phyloP scores from a whole-genome alignment of 2,797 vertebrate species.

The Emydoidea blandingii region DNA sequence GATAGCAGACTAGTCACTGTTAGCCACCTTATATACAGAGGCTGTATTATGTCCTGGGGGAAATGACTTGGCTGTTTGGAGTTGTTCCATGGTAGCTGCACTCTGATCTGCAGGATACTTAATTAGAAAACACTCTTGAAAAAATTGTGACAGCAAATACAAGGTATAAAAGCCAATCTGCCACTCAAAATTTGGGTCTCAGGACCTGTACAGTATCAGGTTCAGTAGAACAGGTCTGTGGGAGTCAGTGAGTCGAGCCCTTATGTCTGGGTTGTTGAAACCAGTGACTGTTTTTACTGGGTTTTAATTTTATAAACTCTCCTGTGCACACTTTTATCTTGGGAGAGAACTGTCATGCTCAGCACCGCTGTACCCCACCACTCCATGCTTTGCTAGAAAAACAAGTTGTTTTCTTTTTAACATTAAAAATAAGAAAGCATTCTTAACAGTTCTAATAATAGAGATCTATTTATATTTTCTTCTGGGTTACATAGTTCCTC shows the following conservation, averaged over 20 bases:
- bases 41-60: neutral
- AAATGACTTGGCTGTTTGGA: neutral
- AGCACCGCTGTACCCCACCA: neutral
- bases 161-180: neutral
- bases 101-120: neutral
- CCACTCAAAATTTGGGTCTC: neutral
- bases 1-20: neutral
- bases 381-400: neutral
- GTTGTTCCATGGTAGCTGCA: neutral
- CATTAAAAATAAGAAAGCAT: neutral
- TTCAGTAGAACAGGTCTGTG: neutral
- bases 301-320: neutral
- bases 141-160: neutral
- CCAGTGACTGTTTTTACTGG: neutral
- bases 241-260: neutral
- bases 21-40: neutral
- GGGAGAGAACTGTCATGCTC: neutral
- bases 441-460: neutral
- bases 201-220: neutral
- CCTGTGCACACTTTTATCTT: neutral
- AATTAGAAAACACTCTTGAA: neutral
- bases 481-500: neutral
- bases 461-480: neutral
- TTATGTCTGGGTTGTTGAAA: neutral
- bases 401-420: neutral